Percentiles rank a stretch among this genome's conserved stretches.
Evolutionary conservation across 2,113 vertebrate genomes (phyloP).

Genomic region (Atlantisia rogersi): DNA sequence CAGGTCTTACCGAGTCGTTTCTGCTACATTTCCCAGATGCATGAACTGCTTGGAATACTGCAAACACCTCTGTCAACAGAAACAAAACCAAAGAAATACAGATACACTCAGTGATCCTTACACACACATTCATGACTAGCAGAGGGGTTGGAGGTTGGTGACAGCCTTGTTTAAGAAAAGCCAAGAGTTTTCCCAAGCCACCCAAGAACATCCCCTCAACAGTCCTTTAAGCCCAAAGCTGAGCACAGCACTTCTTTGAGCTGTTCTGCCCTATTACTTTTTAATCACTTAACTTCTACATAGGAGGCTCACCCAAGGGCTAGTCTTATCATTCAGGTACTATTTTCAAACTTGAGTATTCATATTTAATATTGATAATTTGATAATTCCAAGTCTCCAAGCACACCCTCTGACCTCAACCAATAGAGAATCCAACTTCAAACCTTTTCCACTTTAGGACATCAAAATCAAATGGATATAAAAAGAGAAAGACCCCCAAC

Average conservation of each 20-base stretch:
- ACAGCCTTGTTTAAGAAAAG: not conserved
- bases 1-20: slow-evolving; percentile 87
- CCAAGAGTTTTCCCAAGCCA: not conserved
- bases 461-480: not conserved
- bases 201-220: not conserved
- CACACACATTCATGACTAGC: not conserved
- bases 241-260: not conserved
- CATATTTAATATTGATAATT: not conserved
- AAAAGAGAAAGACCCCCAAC: not conserved
- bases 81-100: not conserved
- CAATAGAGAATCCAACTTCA: not conserved
- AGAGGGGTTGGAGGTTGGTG: not conserved
- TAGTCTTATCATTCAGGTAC: not conserved
- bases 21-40: slow-evolving; percentile 90
- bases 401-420: not conserved
- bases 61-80: slow-evolving; percentile 86
- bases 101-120: not conserved
- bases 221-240: not conserved
- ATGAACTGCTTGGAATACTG: slow-evolving; percentile 94
- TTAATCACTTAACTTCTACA: not conserved
- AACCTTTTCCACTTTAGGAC: not conserved
- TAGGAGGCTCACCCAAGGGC: not conserved
- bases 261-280: not conserved
- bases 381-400: not conserved
- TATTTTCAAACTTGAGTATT: not conserved